These are phyloP conservation scores for Cylas formicarius DNA, from an alignment of 1,140 invertebrate species.

Conservation along the genomic window DNA sequence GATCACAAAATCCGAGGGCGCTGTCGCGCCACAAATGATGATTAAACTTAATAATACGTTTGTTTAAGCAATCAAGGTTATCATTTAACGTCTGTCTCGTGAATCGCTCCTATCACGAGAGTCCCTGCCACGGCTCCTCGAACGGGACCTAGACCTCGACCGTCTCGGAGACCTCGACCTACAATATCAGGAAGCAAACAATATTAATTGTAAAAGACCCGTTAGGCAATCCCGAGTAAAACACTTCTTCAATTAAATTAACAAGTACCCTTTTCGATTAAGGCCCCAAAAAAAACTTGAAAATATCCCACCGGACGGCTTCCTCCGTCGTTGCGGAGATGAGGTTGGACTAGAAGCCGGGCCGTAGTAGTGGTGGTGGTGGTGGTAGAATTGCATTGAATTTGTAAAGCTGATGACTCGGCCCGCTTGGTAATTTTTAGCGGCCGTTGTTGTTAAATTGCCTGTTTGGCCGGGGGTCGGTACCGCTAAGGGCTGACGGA, in stretches of 20 bases:
- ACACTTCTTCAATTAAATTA: conserved; percentile 1
- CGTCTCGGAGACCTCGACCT: conserved; percentile 48
- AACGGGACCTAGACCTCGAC: conserved; percentile 45
- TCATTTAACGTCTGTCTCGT: conserved; percentile 38
- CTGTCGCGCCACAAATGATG: too few relatives aligned
- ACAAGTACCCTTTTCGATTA: conserved; percentile 8
- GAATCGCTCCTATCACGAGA: conserved; percentile 41
- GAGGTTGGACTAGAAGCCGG: conserved; percentile 6
- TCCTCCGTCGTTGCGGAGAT: conserved; percentile 11
- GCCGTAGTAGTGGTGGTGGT: conserved; percentile 5
- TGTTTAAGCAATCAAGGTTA: too few relatives aligned
- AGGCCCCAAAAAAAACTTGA: too few relatives aligned
- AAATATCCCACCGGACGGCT: conserved; percentile 21
- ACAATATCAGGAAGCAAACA: conserved; percentile 30
- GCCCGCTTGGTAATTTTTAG: conserved; percentile 3
- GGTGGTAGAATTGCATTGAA: conserved; percentile 1
- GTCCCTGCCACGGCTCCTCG: conserved; percentile 46
- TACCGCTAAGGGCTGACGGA: conserved; percentile 4
- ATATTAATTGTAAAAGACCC: not conserved
- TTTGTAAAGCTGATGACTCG: conserved; percentile 10
- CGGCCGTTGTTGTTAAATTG: conserved; percentile 13
- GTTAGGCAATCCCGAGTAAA: not conserved
- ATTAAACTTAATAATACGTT: too few relatives aligned
- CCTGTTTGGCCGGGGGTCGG: conserved; percentile 5
- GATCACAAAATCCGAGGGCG: too few relatives aligned